Percentiles rank a stretch among this genome's conserved stretches.
Conservation (phyloP, 2,797 vertebrate species). For the Galago senegalensis region DNA sequence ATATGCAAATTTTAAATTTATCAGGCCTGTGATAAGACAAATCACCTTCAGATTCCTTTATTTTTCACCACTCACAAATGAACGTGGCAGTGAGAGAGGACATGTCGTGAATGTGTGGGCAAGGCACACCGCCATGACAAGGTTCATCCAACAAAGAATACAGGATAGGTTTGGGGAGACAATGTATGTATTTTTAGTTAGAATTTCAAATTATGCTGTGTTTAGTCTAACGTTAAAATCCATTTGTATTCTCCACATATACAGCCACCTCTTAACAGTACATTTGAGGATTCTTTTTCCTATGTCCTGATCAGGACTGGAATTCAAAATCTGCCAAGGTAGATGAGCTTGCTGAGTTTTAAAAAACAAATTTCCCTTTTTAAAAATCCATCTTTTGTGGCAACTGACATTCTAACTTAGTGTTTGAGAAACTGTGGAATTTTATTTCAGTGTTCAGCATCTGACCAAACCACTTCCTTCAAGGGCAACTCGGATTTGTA, state of each 20-base stretch:
- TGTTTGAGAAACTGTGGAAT: neutral
- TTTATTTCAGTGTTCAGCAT: neutral
- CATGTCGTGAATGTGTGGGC: neutral
- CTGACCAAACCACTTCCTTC: neutral
- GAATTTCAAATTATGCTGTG: slow-evolving; percentile 19
- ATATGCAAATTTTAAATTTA: slow-evolving; percentile 52
- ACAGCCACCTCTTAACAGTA: slow-evolving; percentile 44
- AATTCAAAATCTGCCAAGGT: slow-evolving; percentile 54
- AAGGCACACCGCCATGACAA: neutral
- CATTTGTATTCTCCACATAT: slow-evolving; percentile 31
- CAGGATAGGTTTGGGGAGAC: neutral
- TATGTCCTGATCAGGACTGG: neutral
- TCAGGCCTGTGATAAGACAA: neutral
- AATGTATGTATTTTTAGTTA: neutral
- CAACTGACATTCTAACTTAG: neutral
- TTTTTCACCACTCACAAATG: neutral
- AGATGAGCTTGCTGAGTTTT: slow-evolving; percentile 53
- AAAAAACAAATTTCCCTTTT: neutral
- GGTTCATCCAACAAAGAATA: neutral
- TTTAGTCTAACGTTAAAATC: slow-evolving; percentile 73
- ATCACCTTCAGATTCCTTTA: slow-evolving; percentile 36
- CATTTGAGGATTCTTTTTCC: slow-evolving; percentile 43
- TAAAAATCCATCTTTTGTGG: slow-evolving; percentile 36
- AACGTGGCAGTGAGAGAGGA: slow-evolving; percentile 50
- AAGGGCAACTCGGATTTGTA: neutral